phyloP scores from a whole-genome alignment of 1,140 invertebrate genomes.

The Papilio machaon region DNA sequence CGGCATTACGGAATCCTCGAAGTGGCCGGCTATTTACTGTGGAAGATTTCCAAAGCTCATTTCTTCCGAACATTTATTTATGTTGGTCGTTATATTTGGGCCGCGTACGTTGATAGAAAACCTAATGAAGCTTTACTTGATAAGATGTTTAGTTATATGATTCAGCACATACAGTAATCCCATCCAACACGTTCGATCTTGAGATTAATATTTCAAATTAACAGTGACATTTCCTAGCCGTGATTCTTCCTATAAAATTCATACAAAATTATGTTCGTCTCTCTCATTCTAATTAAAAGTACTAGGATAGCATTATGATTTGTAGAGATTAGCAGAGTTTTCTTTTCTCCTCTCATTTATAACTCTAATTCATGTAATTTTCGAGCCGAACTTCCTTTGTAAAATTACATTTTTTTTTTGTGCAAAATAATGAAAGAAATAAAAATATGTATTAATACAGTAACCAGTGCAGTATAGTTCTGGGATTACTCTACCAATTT shows the following conservation, averaged over 20 bases:
- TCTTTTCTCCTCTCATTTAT: no score
- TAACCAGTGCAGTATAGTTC: no score
- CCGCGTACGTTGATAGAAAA: slow-evolving; percentile 31
- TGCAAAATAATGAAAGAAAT: no score
- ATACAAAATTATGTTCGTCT: neutral
- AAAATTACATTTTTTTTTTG: no score
- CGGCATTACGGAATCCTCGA: neutral
- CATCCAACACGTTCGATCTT: neutral
- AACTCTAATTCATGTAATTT: no score
- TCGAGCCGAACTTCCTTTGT: no score
- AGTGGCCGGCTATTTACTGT: slow-evolving; percentile 18
- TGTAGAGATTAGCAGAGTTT: no score
- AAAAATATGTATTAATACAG: no score
- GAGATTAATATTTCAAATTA: slow-evolving; percentile 16
- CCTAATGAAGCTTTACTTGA: slow-evolving; percentile 33
- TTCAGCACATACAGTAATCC: slow-evolving; percentile 27
- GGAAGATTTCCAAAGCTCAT: slow-evolving; percentile 22
- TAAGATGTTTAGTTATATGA: slow-evolving; percentile 34
- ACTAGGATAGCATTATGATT: neutral
- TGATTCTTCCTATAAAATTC: no score
- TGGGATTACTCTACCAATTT: no score
- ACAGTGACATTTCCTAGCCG: neutral
- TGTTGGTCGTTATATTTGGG: slow-evolving; percentile 31
- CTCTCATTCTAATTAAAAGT: neutral
- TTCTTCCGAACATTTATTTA: slow-evolving; percentile 35